Conservation (phyloP, 92 coral and sea anemone genomes). For the Muricea muricata region DNA sequence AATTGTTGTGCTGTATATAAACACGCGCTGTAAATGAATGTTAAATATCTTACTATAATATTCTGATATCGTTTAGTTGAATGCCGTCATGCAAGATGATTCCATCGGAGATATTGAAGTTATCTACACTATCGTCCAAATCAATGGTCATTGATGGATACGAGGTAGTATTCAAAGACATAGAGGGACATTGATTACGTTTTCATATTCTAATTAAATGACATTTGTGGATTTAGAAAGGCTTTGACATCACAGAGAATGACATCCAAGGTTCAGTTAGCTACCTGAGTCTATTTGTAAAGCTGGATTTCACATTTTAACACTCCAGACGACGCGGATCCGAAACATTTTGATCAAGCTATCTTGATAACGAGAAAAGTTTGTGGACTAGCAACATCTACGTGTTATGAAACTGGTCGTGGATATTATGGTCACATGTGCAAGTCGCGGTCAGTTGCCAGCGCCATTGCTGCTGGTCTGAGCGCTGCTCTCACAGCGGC, state of each 20-base stretch:
- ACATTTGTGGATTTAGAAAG: slow-evolving; percentile 51
- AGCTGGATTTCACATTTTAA: neutral
- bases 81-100: slow-evolving; percentile 46
- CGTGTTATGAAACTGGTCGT: slow-evolving; percentile 75
- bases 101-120: slow-evolving; percentile 71
- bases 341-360: slow-evolving; percentile 34
- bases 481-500: slow-evolving; percentile 77
- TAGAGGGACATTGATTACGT: too few relatives aligned
- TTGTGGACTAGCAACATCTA: slow-evolving; percentile 72
- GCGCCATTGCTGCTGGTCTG: slow-evolving; percentile 74
- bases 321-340: neutral
- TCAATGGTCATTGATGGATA: slow-evolving; percentile 71
- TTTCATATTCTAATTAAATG: neutral
- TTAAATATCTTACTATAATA: too few relatives aligned
- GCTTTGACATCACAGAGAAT: slow-evolving; percentile 60
- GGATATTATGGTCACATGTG: slow-evolving; percentile 75
- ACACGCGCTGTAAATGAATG: too few relatives aligned
- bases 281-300: neutral
- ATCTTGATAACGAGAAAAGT: slow-evolving; percentile 51
- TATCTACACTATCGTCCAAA: slow-evolving; percentile 74
- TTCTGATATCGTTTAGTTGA: slow-evolving; percentile 18
- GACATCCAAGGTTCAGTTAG: neutral
- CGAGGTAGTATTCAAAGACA: slow-evolving; percentile 65
- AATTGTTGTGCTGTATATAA: too few relatives aligned
- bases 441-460: slow-evolving; percentile 62